Evolutionary conservation across 2,113 vertebrate species (phyloP).

Genomic region (Corydoras sp.): DNA sequence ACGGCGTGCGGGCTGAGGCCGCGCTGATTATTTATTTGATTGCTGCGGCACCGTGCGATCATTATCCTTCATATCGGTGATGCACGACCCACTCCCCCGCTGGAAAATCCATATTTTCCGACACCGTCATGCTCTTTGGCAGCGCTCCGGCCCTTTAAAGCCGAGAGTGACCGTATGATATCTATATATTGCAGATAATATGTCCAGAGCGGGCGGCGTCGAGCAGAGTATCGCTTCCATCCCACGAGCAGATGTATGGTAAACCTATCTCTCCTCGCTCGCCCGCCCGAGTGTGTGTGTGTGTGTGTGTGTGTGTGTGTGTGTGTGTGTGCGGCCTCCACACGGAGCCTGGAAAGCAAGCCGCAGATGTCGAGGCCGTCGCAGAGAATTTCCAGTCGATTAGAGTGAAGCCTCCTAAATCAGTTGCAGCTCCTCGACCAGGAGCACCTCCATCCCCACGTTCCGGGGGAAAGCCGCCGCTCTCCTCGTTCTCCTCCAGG

Average conservation of each 20-base stretch:
- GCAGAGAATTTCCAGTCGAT: conserved; percentile 25
- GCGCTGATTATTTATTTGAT: conserved; percentile 26
- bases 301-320: conserved; percentile 6
- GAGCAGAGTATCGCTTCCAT: conserved; percentile 24
- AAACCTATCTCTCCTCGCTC: conserved; percentile 29
- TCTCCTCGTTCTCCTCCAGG: conserved; percentile 31
- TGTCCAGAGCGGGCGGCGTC: conserved; percentile 14
- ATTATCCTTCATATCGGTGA: conserved; percentile 24
- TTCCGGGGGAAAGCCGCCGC: conserved; percentile 3
- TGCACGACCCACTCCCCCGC: background rate
- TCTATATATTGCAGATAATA: conserved; percentile 30
- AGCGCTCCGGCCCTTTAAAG: conserved; percentile 9
- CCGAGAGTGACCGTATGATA: conserved; percentile 23
- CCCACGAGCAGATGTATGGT: conserved; percentile 29
- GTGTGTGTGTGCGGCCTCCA: conserved; percentile 1
- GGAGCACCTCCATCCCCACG: conserved; percentile 22
- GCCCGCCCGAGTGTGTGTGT: too few species aligned
- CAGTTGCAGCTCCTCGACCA: conserved; percentile 3
- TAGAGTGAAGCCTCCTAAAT: conserved; percentile 25
- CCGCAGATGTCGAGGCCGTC: conserved; percentile 26
- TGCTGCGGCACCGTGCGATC: conserved; percentile 8
- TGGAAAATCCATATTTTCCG: conserved; percentile 30
- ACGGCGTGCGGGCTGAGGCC: background rate
- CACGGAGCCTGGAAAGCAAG: conserved; percentile 7
- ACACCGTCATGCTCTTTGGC: conserved; percentile 28